Percentiles rank a stretch among this genome's conserved stretches.
phyloP scores from a whole-genome alignment of 2,113 vertebrate species.

The Dissostichus mawsoni region DNA sequence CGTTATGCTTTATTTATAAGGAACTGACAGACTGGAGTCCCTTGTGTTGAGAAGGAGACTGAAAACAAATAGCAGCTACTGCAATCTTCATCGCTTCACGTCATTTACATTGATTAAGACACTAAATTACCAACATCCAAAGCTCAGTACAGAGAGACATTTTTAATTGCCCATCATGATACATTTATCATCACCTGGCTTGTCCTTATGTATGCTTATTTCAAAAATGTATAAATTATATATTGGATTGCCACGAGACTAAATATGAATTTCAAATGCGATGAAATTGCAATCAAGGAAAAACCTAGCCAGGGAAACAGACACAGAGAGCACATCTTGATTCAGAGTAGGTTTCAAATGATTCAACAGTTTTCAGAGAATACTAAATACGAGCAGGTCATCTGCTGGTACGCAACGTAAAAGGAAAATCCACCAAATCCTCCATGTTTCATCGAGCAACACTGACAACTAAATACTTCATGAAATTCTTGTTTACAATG shows the following conservation, averaged over 20 bases:
- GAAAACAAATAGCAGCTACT: constrained; percentile 34
- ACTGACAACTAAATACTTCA: background rate
- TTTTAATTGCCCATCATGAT: constrained; percentile 46
- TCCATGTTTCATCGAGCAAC: constrained; percentile 16
- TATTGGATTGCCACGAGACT: constrained; percentile 45
- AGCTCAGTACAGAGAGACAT: constrained; percentile 39
- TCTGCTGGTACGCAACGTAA: constrained; percentile 9
- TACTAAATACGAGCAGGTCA: constrained; percentile 21
- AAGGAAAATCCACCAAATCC: constrained; percentile 9
- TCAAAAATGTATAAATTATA: constrained; percentile 46
- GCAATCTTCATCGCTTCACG: constrained; percentile 36
- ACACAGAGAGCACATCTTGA: constrained; percentile 13
- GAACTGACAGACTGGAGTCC: constrained; percentile 19
- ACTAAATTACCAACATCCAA: constrained; percentile 45
- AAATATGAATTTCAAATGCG: constrained; percentile 50
- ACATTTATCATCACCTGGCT: constrained; percentile 31
- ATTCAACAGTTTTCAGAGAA: constrained; percentile 42
- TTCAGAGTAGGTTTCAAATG: constrained; percentile 25
- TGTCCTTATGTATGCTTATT: constrained; percentile 51
- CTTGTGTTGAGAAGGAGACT: constrained; percentile 8
- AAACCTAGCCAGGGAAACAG: background rate
- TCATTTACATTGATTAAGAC: constrained; percentile 33
- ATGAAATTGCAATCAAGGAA: constrained; percentile 48
- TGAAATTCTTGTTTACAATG: background rate
- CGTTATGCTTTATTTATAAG: constrained; percentile 38